Percentiles rank a stretch among this genome's conserved stretches.
Conservation (phyloP, 2,797 vertebrate species). For the Cossypha polioptera region DNA sequence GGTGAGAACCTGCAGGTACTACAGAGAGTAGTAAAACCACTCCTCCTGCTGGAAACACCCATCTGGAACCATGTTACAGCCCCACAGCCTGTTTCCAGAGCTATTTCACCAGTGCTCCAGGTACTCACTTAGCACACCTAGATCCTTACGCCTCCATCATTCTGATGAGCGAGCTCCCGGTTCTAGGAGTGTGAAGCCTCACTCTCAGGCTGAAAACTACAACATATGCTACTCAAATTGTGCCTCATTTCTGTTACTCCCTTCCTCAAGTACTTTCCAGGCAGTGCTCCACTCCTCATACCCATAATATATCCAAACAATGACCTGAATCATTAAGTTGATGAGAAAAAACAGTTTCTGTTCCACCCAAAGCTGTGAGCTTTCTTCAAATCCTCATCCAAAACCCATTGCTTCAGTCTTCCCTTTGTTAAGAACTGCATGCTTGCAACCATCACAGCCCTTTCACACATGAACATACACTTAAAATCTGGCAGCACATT, state of each 20-base stretch:
- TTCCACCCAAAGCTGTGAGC: neutral
- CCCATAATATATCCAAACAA: neutral
- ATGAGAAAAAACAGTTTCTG: neutral
- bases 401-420: neutral
- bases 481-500: neutral
- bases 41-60: neutral
- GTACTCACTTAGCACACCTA: neutral
- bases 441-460: neutral
- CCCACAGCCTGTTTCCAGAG: neutral
- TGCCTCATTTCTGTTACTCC: neutral
- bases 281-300: neutral
- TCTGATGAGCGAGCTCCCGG: accelerated
- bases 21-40: neutral
- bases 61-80: neutral
- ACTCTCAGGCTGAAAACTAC: neutral
- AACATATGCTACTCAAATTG: neutral
- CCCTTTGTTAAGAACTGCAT: neutral
- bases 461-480: accelerated
- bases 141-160: neutral
- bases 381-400: neutral
- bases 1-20: neutral
- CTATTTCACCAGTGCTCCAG: too few species aligned
- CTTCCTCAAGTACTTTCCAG: neutral
- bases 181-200: neutral
- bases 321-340: neutral